phyloP scores from a whole-genome alignment of 2,888 invertebrate genomes.

The Melanophora roralis region DNA sequence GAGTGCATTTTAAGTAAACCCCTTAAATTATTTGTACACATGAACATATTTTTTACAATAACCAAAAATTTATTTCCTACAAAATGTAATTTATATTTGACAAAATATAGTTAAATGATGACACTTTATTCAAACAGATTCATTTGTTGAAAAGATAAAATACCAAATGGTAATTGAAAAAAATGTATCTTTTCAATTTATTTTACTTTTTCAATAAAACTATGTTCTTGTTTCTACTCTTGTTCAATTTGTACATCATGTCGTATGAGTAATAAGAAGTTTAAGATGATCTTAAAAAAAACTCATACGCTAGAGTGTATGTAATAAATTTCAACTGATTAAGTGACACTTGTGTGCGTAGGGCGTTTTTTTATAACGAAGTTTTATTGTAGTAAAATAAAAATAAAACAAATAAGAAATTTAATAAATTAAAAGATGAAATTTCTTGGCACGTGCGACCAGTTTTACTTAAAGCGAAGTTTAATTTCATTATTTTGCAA shows the following conservation, averaged over 20 bases:
- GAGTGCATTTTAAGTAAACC: neutral
- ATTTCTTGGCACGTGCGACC: conserved; percentile 7
- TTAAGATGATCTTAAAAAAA: neutral
- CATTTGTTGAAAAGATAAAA: too few species aligned
- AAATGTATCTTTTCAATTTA: neutral
- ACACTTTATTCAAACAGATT: too few species aligned
- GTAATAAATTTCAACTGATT: conserved; percentile 18
- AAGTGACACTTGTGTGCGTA: neutral
- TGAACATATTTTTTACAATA: too few species aligned
- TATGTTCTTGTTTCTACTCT: too few species aligned
- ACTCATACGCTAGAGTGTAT: conserved; percentile 14
- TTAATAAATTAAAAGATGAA: conserved; percentile 1
- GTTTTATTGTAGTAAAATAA: too few species aligned
- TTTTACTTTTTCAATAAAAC: neutral
- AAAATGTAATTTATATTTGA: too few species aligned
- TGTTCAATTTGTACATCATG: neutral
- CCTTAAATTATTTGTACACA: too few species aligned
- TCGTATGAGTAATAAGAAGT: conserved; percentile 3
- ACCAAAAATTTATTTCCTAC: too few species aligned
- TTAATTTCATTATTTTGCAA: neutral
- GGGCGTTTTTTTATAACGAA: too few species aligned
- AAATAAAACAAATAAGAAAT: neutral
- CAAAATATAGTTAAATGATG: too few species aligned
- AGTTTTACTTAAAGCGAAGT: neutral
- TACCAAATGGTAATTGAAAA: too few species aligned